Conservation (phyloP, 1,140 invertebrate species). For the Cotesia vestalis region DNA sequence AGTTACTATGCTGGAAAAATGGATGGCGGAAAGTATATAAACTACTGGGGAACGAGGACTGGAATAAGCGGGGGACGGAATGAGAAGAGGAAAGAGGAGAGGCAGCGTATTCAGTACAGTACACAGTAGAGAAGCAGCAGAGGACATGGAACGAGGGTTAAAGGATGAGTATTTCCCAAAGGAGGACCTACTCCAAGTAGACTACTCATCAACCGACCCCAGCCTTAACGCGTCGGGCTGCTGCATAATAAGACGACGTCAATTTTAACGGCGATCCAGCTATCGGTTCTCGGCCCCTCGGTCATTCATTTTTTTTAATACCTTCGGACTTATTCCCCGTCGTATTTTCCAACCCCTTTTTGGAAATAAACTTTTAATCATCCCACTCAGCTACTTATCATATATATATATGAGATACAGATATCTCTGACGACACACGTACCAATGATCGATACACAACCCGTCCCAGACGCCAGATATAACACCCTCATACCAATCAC, state of each 20-base stretch:
- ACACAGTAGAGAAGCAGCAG: not conserved
- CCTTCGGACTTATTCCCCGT: not conserved
- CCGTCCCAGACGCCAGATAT: slow-evolving; percentile 12
- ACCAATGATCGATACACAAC: slow-evolving; percentile 32
- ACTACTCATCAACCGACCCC: slow-evolving; percentile 41
- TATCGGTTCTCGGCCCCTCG: slow-evolving; percentile 24
- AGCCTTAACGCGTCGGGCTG: slow-evolving; percentile 32
- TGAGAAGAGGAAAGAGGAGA: no score
- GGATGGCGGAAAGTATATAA: no score
- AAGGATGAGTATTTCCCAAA: slow-evolving; percentile 44
- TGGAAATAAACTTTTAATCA: slow-evolving; percentile 32
- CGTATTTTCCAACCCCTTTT: slow-evolving; percentile 26
- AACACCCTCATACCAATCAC: not conserved
- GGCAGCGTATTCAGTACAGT: no score
- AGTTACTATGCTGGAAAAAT: no score
- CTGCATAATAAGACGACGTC: slow-evolving; percentile 43
- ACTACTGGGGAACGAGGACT: no score
- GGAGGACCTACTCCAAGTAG: slow-evolving; percentile 33
- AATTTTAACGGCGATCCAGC: slow-evolving; percentile 38
- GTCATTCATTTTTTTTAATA: slow-evolving; percentile 26
- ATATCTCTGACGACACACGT: slow-evolving; percentile 28
- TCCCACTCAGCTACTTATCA: slow-evolving; percentile 6
- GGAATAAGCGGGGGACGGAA: no score
- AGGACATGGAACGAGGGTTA: slow-evolving; percentile 1
- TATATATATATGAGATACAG: not conserved